Conservation (phyloP, 53 echinoderm and acorn worm species). For the Stichopus horrens region DNA sequence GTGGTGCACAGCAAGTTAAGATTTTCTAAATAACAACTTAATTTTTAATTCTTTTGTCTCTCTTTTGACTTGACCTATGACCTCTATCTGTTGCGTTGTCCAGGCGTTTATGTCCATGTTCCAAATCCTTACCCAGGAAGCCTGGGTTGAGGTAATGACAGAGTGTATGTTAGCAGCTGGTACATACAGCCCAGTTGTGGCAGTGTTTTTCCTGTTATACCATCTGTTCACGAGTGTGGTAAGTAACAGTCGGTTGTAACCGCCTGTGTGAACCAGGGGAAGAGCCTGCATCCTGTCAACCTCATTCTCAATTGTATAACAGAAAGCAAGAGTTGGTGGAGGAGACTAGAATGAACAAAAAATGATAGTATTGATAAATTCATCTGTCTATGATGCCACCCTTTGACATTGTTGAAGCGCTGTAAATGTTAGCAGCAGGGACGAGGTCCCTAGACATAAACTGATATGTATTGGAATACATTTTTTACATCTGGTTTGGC, state of each 20-base stretch:
- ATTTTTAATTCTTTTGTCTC: conserved; percentile 4
- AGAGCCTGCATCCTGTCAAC: not conserved
- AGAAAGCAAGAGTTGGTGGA: not conserved
- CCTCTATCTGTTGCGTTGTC: conserved; percentile 23
- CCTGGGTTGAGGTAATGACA: conserved; percentile 99
- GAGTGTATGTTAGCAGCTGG: conserved; percentile 80
- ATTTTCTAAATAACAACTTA: no score
- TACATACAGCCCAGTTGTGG: conserved; percentile 67
- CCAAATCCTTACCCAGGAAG: conserved; percentile 99
- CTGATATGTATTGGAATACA: no score
- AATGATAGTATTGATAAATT: no score
- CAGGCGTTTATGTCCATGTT: conserved; percentile 99
- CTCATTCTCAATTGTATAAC: not conserved
- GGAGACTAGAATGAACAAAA: no score
- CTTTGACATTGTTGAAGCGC: no score
- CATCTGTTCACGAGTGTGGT: conserved; percentile 99
- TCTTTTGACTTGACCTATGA: not conserved
- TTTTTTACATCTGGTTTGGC: no score
- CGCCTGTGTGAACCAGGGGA: not conserved
- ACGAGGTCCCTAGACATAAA: no score
- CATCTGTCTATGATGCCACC: no score
- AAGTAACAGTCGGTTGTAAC: conserved; percentile 40
- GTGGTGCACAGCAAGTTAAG: no score
- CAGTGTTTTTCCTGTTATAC: conserved; percentile 97
- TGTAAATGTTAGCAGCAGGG: no score